Evolutionary conservation across 2,113 vertebrate species (phyloP).

Genomic region (Peromyscus leucopus): DNA sequence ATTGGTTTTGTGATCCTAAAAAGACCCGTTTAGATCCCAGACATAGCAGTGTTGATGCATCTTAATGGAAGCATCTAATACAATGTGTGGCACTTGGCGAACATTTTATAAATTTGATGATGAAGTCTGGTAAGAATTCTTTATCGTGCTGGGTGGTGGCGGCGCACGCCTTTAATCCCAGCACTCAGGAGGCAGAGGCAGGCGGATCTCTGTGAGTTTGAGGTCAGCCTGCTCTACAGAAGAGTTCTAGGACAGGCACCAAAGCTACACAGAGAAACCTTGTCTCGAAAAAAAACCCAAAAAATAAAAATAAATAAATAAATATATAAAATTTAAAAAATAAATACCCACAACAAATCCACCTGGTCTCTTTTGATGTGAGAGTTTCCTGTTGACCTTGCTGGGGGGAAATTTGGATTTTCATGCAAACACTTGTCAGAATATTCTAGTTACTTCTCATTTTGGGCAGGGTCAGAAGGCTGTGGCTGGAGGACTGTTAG

Average conservation of each 20-base stretch:
- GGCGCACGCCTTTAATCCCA: too few relatives aligned
- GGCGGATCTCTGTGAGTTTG: too few relatives aligned
- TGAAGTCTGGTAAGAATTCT: neutral
- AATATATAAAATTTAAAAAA: too few relatives aligned
- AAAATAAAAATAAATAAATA: too few relatives aligned
- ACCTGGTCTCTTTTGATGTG: slow-evolving; percentile 32
- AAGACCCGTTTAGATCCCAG: neutral
- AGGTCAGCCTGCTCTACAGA: too few relatives aligned
- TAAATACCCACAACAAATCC: too few relatives aligned
- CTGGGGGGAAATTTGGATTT: neutral
- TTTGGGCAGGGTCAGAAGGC: neutral
- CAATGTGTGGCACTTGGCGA: neutral
- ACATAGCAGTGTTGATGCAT: neutral
- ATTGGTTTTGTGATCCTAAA: neutral
- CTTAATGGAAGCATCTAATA: too few relatives aligned
- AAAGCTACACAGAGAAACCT: too few relatives aligned
- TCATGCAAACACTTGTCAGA: slow-evolving; percentile 13
- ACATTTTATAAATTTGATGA: neutral
- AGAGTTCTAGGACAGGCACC: too few relatives aligned
- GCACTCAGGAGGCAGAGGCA: too few relatives aligned
- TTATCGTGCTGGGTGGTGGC: neutral
- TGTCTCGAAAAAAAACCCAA: too few relatives aligned
- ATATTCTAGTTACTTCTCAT: neutral
- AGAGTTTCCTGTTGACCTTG: slow-evolving; percentile 23
- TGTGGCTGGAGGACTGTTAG: neutral